phyloP scores from a whole-genome alignment of 2,888 invertebrate genomes.

The Heteromyza rotundicornis region DNA sequence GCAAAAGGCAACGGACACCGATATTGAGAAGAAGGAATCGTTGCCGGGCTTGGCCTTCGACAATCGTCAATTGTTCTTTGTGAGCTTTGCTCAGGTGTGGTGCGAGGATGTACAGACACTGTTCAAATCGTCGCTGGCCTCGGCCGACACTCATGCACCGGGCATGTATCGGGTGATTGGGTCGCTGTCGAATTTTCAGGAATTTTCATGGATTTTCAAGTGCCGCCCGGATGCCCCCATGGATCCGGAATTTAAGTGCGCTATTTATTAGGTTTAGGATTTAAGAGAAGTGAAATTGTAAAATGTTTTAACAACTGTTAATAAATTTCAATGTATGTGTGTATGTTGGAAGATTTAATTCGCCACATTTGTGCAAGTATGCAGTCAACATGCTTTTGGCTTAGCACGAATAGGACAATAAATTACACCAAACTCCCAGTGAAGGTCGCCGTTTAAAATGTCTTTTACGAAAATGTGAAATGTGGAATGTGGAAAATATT shows the following conservation, averaged over 20 bases:
- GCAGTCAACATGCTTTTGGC: too few relatives aligned
- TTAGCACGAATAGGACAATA: too few relatives aligned
- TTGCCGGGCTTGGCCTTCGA: conserved; percentile 41
- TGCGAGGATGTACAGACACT: conserved; percentile 49
- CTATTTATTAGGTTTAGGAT: conserved; percentile 43
- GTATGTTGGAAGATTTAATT: too few relatives aligned
- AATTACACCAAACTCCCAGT: too few relatives aligned
- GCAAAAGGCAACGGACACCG: conserved; percentile 26
- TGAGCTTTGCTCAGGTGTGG: conserved; percentile 53
- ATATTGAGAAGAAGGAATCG: conserved; percentile 38
- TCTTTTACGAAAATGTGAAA: too few relatives aligned
- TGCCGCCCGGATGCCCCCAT: conserved; percentile 47
- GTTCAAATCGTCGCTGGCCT: conserved; percentile 35
- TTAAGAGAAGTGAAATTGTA: too few relatives aligned
- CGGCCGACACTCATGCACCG: conserved; percentile 40
- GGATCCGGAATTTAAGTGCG: conserved; percentile 56
- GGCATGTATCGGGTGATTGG: conserved; percentile 54
- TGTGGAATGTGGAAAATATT: too few relatives aligned
- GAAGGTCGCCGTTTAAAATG: too few relatives aligned
- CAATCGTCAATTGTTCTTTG: conserved; percentile 51
- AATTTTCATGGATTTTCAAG: conserved; percentile 55
- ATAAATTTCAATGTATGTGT: too few relatives aligned
- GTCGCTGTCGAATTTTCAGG: conserved; percentile 52
- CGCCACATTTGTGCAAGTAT: too few relatives aligned
- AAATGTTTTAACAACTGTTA: too few relatives aligned